Evolutionary conservation across 2,113 vertebrate species (phyloP).

Genomic region (Gambusia affinis): DNA sequence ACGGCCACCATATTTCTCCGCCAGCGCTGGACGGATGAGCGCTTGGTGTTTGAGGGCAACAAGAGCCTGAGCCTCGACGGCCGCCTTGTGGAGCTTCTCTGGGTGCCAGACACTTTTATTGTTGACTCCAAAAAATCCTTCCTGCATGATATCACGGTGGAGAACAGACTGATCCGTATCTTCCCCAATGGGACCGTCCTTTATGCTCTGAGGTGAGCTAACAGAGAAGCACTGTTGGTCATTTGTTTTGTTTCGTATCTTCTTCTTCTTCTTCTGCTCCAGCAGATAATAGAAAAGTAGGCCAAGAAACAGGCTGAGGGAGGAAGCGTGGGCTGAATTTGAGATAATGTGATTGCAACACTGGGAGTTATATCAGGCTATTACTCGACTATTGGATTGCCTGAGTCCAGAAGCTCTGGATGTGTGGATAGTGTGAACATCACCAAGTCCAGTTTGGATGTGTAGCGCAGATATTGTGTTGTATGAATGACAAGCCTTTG

Average conservation of each 20-base stretch:
- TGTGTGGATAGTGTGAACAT: constrained; percentile 28
- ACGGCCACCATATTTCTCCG: constrained; percentile 92
- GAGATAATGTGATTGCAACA: constrained; percentile 40
- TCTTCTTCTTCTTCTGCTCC: constrained; percentile 16
- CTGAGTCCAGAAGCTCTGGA: constrained; percentile 16
- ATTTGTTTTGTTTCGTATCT: not conserved
- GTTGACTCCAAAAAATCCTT: constrained; percentile 93
- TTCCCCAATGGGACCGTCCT: constrained; percentile 92
- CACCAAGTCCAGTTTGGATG: constrained; percentile 10
- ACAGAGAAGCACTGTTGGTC: not conserved
- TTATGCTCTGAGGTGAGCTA: constrained; percentile 85
- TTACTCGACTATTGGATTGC: constrained; percentile 34
- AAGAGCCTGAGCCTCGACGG: constrained; percentile 91
- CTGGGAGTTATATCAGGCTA: constrained; percentile 33
- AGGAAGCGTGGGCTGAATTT: constrained; percentile 31
- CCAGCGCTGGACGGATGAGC: constrained; percentile 91
- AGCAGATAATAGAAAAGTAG: constrained; percentile 39
- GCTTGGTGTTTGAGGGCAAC: constrained; percentile 88
- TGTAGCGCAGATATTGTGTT: constrained; percentile 17
- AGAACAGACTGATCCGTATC: constrained; percentile 91
- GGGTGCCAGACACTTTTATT: constrained; percentile 92
- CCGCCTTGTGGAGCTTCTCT: constrained; percentile 89
- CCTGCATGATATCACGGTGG: constrained; percentile 91
- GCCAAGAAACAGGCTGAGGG: constrained; percentile 25
- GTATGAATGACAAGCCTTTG: constrained; percentile 6